Evolutionary conservation across 2,888 invertebrate genomes (phyloP).

Genomic region (Nineta flava): DNA sequence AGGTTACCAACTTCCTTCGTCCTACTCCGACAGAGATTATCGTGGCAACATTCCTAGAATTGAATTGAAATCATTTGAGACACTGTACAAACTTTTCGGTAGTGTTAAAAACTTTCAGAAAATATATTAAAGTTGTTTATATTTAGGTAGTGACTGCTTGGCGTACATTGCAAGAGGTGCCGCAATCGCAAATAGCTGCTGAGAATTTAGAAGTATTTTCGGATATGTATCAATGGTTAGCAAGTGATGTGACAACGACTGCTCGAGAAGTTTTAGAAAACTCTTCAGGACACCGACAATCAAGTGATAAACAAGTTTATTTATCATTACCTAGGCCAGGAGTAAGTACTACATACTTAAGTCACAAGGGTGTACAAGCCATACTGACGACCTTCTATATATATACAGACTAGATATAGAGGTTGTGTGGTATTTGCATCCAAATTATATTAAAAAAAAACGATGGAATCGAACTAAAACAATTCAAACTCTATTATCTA

Average conservation of each 20-base stretch:
- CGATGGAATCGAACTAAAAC: no score
- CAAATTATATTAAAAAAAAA: neutral
- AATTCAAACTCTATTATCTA: slow-evolving; percentile 25
- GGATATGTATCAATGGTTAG: slow-evolving; percentile 89
- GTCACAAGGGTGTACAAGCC: no score
- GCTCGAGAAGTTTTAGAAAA: slow-evolving; percentile 79
- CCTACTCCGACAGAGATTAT: no score
- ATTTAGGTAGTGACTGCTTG: slow-evolving; percentile 68
- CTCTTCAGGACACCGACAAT: slow-evolving; percentile 35
- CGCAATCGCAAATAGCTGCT: slow-evolving; percentile 86
- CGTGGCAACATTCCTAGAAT: neutral
- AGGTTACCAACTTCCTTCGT: no score
- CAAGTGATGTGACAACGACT: slow-evolving; percentile 78
- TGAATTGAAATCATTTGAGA: neutral
- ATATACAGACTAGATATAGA: neutral
- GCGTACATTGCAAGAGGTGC: slow-evolving; percentile 78
- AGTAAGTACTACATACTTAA: no score
- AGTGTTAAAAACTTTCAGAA: no score
- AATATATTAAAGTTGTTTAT: neutral
- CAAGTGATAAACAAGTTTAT: slow-evolving; percentile 63
- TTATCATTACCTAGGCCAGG: slow-evolving; percentile 91
- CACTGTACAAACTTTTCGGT: no score
- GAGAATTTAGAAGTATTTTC: slow-evolving; percentile 94
- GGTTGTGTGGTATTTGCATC: no score
- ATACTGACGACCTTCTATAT: neutral